Evolutionary conservation across 2,113 vertebrate genomes (phyloP).

Genomic region (Elephantulus edwardii): DNA sequence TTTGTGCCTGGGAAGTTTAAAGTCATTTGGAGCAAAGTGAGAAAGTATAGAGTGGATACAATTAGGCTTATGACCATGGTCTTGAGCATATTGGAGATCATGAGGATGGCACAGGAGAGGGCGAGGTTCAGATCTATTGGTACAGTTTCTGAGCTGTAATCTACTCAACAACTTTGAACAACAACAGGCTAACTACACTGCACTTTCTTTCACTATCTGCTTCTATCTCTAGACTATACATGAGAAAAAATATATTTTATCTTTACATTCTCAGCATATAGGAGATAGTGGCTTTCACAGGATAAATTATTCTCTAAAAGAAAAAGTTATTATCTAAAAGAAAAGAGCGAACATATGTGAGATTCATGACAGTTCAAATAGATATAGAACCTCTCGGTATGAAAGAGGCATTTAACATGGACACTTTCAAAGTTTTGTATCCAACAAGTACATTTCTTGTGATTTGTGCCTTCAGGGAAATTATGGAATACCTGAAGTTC

Average conservation of each 20-base stretch:
- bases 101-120: too few relatives aligned
- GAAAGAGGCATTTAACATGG: background rate
- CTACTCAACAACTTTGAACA: too few relatives aligned
- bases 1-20: background rate
- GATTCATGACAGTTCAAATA: background rate
- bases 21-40: background rate
- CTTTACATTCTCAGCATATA: background rate
- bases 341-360: background rate
- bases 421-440: background rate
- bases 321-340: background rate
- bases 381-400: background rate
- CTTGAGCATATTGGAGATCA: too few relatives aligned
- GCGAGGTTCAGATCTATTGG: too few relatives aligned
- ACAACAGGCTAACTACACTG: too few relatives aligned
- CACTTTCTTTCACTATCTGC: background rate
- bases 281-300: background rate
- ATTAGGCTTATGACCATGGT: too few relatives aligned
- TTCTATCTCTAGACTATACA: background rate
- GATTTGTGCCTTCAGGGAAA: background rate
- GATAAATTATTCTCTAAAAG: background rate
- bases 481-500: background rate
- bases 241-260: background rate
- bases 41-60: too few relatives aligned
- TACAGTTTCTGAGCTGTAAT: too few relatives aligned
- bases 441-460: background rate